These are phyloP conservation scores for Heliconius cydno DNA, from an alignment of 2,888 invertebrate species.

Conservation along the genomic window DNA sequence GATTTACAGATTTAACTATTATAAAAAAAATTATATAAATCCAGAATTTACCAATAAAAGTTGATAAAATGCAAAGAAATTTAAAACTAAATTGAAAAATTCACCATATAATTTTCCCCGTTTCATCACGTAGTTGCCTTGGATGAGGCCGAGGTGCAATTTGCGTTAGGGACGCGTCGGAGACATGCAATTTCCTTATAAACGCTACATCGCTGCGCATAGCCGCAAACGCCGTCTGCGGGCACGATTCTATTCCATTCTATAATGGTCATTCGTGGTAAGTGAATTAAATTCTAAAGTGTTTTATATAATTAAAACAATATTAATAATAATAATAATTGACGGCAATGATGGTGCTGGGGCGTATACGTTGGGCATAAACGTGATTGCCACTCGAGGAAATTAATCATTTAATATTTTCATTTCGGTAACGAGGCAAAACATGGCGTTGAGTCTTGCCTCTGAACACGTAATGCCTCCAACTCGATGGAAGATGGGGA, in stretches of 20 bases:
- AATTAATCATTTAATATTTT: too few species aligned
- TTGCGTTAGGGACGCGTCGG: slow-evolving; percentile 40
- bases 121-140: slow-evolving; percentile 19
- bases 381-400: too few species aligned
- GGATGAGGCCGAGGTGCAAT: slow-evolving; percentile 31
- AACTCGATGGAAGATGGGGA: too few species aligned
- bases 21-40: neutral
- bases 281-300: neutral
- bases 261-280: slow-evolving; percentile 17
- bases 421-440: too few species aligned
- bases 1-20: too few species aligned
- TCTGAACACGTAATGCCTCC: too few species aligned
- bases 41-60: neutral
- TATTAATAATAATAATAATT: too few species aligned
- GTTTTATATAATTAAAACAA: neutral
- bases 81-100: slow-evolving; percentile 11
- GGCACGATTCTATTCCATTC: slow-evolving; percentile 36
- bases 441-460: too few species aligned
- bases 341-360: too few species aligned
- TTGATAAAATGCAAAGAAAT: neutral
- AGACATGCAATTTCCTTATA: slow-evolving; percentile 47
- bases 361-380: too few species aligned
- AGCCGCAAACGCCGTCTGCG: slow-evolving; percentile 38
- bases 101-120: neutral
- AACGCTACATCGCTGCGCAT: slow-evolving; percentile 39